phyloP scores from a whole-genome alignment of 1,140 invertebrate species.

The Procambarus clarkii region DNA sequence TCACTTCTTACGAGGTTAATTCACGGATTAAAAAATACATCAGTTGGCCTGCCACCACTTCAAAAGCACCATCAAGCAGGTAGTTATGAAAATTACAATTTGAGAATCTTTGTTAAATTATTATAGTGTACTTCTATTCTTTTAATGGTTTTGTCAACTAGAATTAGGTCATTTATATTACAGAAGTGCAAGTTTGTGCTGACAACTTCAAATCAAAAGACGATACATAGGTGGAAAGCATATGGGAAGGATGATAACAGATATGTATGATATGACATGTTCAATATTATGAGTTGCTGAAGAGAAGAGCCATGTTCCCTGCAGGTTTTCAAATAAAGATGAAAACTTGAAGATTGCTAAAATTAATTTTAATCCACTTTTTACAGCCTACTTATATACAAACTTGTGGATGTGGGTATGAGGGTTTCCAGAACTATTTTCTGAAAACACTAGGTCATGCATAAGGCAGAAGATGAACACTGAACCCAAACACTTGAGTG shows the following conservation, averaged over 20 bases:
- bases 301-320: background rate
- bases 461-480: conserved; percentile 5
- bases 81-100: background rate
- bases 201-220: background rate
- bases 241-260: conserved; percentile 5
- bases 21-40: background rate
- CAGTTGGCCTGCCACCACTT: conserved; percentile 21
- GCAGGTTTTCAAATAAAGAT: conserved; percentile 1
- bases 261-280: conserved; percentile 7
- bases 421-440: background rate
- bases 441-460: background rate
- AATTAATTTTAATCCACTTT: conserved; percentile 36
- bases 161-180: background rate
- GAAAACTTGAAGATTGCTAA: conserved; percentile 11
- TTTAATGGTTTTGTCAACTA: too few species aligned
- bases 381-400: conserved; percentile 46
- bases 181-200: background rate
- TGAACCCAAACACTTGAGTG: background rate
- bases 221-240: background rate
- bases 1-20: background rate
- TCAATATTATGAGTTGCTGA: background rate
- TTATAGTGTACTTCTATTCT: too few species aligned
- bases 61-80: conserved; percentile 42
- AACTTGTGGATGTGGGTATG: background rate
- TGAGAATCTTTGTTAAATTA: too few species aligned